phyloP scores from a whole-genome alignment of 2,888 invertebrate species.

The Patella depressa region DNA sequence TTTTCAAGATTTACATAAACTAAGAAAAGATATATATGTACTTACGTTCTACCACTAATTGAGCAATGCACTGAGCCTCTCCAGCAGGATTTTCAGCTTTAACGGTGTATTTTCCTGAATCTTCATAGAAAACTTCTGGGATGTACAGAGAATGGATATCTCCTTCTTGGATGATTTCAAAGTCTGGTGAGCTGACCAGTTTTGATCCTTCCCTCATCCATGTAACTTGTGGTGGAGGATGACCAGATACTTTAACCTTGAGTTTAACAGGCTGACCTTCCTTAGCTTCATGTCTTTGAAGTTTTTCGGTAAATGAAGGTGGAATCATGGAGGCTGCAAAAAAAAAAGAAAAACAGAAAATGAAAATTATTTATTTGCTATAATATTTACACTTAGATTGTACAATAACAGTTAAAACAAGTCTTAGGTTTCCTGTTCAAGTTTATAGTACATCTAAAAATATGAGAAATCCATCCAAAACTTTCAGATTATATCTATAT shows the following conservation, averaged over 20 bases:
- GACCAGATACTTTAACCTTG: conserved; percentile 66
- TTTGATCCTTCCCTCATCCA: conserved; percentile 69
- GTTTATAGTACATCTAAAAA: too few species aligned
- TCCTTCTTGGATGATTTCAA: conserved; percentile 75
- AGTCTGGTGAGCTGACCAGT: conserved; percentile 72
- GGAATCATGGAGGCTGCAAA: conserved; percentile 82
- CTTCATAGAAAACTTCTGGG: conserved; percentile 76
- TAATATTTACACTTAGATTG: not conserved
- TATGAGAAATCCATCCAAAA: too few species aligned
- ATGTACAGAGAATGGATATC: conserved; percentile 79
- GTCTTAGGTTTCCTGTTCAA: too few species aligned
- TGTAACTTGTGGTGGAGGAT: conserved; percentile 66
- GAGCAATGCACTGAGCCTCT: conserved; percentile 80
- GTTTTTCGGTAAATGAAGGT: conserved; percentile 84
- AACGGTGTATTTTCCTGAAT: conserved; percentile 70
- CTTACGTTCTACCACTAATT: conserved; percentile 77
- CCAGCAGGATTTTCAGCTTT: conserved; percentile 69
- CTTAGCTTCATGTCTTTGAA: conserved; percentile 79
- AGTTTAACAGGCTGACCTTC: conserved; percentile 68
- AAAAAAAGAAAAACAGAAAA: not conserved
- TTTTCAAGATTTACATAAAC: too few species aligned
- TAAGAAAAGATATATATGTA: not conserved
- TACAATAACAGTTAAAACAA: not conserved
- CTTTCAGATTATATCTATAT: too few species aligned
- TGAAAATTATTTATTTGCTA: not conserved